A percentile compares a stretch with the other conserved stretches of the same genome.
Evolutionary conservation across 1,140 invertebrate genomes (phyloP).

Genomic region (Capitella teleta): DNA sequence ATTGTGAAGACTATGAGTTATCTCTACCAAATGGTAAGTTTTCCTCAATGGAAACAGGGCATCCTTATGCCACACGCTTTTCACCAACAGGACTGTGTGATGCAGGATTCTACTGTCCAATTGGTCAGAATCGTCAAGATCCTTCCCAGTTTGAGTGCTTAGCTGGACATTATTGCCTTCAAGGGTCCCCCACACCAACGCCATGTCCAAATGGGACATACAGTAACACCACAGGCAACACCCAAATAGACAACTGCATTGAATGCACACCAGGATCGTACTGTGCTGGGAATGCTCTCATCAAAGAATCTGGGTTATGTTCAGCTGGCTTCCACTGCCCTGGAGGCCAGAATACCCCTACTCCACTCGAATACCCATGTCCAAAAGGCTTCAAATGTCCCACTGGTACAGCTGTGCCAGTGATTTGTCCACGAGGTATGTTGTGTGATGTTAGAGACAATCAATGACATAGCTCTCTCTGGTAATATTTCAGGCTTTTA

Average conservation of each 20-base stretch:
- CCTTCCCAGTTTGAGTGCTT: slow-evolving; percentile 22
- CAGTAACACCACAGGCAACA: slow-evolving; percentile 29
- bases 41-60: no score
- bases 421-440: slow-evolving; percentile 25
- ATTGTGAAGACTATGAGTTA: slow-evolving; percentile 27
- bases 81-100: slow-evolving; percentile 30
- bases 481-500: slow-evolving; percentile 19
- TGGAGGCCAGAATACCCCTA: slow-evolving; percentile 21
- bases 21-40: slow-evolving; percentile 20
- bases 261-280: slow-evolving; percentile 34
- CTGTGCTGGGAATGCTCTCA: slow-evolving; percentile 25
- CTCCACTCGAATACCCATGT: slow-evolving; percentile 21
- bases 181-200: slow-evolving; percentile 23
- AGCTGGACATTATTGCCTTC: slow-evolving; percentile 27
- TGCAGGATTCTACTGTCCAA: slow-evolving; percentile 29
- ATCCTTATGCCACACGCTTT: no score
- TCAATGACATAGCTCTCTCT: not conserved
- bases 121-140: slow-evolving; percentile 20
- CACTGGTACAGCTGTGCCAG: slow-evolving; percentile 19
- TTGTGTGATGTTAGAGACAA: not conserved
- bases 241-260: slow-evolving; percentile 26
- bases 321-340: slow-evolving; percentile 5
- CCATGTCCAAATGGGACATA: slow-evolving; percentile 33
- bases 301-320: slow-evolving; percentile 22
- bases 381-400: slow-evolving; percentile 30